Evolutionary conservation across 2,888 invertebrate genomes (phyloP).

Genomic region (Drosophila imparisetae): DNA sequence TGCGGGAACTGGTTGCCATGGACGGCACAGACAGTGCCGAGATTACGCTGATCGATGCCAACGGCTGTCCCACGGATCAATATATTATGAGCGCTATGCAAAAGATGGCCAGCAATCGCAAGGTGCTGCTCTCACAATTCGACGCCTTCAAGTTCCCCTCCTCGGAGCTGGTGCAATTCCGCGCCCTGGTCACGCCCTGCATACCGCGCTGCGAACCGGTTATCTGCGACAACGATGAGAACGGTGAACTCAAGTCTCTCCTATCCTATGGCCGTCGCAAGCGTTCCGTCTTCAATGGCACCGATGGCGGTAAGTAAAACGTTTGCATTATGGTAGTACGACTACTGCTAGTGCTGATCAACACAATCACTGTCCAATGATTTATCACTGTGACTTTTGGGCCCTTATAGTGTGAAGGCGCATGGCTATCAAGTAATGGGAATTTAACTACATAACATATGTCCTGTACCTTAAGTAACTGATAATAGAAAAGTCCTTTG

Average conservation of each 20-base stretch:
- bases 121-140: constrained; percentile 94
- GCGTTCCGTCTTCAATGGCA: constrained; percentile 87
- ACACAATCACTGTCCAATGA: constrained; percentile 33
- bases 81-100: constrained; percentile 97
- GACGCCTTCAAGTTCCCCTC: constrained; percentile 98
- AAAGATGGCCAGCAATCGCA: constrained; percentile 91
- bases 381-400: constrained; percentile 26
- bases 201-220: constrained; percentile 96
- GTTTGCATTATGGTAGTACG: constrained; percentile 37
- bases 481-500: not conserved
- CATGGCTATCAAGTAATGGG: not conserved
- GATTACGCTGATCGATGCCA: constrained; percentile 95
- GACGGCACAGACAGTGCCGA: constrained; percentile 97
- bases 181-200: constrained; percentile 96
- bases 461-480: constrained; percentile 1
- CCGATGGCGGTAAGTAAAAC: constrained; percentile 81
- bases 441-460: not conserved
- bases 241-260: constrained; percentile 92
- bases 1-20: constrained; percentile 96
- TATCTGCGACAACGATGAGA: constrained; percentile 93
- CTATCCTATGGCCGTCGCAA: constrained; percentile 93
- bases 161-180: constrained; percentile 96
- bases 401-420: constrained; percentile 29
- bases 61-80: constrained; percentile 96
- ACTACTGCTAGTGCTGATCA: constrained; percentile 26